Evolutionary conservation across 2,797 vertebrate genomes (phyloP).

Genomic region (Phoxinus dragarum): DNA sequence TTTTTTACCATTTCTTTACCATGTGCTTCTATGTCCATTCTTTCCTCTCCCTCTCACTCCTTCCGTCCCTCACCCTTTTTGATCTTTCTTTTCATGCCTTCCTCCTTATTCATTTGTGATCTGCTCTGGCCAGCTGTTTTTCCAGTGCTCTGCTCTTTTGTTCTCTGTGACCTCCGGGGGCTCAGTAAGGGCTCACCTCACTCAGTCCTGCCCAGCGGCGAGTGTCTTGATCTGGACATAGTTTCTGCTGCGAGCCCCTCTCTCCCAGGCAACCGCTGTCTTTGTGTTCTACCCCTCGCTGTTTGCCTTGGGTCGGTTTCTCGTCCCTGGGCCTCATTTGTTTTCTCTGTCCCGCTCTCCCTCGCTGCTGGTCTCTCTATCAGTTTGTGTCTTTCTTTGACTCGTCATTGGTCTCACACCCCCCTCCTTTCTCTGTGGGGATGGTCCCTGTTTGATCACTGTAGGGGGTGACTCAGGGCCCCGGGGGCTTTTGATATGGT

Average conservation of each 20-base stretch:
- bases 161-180: slow-evolving; percentile 37
- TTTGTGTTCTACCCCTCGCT: slow-evolving; percentile 76
- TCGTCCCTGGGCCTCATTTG: slow-evolving; percentile 60
- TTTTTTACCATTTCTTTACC: slow-evolving; percentile 8
- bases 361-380: slow-evolving; percentile 59
- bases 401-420: slow-evolving; percentile 42
- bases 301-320: slow-evolving; percentile 68
- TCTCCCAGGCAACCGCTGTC: slow-evolving; percentile 79
- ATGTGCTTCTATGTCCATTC: slow-evolving; percentile 35
- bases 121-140: slow-evolving; percentile 34
- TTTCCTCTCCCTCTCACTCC: slow-evolving; percentile 61
- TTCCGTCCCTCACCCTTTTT: slow-evolving; percentile 49
- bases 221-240: slow-evolving; percentile 77
- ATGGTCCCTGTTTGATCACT: slow-evolving; percentile 75
- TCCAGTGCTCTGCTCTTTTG: slow-evolving; percentile 46
- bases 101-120: slow-evolving; percentile 37
- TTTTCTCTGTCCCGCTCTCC: slow-evolving; percentile 25
- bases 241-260: slow-evolving; percentile 69
- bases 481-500: slow-evolving; percentile 70
- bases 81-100: slow-evolving; percentile 50
- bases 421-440: slow-evolving; percentile 63
- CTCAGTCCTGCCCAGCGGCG: slow-evolving; percentile 65
- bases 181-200: slow-evolving; percentile 57
- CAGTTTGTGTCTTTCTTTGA: slow-evolving; percentile 40
- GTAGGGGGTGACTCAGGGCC: slow-evolving; percentile 70